Evolutionary conservation across 2,888 invertebrate genomes (phyloP).

Genomic region (Ochropleura plecta): DNA sequence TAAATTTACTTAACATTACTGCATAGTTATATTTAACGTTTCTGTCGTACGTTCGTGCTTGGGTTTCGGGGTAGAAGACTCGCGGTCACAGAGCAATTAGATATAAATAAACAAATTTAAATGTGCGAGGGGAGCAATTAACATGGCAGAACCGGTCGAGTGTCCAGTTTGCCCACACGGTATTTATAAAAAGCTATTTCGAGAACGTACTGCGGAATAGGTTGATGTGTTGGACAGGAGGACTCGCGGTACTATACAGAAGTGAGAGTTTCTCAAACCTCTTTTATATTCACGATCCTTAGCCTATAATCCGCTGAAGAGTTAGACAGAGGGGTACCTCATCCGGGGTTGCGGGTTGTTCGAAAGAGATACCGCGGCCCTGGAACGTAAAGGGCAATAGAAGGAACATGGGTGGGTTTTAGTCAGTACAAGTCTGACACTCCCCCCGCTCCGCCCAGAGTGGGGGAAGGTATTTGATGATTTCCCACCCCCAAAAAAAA

Average conservation of each 20-base stretch:
- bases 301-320: no score
- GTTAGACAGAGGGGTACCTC: no score
- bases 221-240: constrained; percentile 5
- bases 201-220: constrained; percentile 30
- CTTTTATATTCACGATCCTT: neutral
- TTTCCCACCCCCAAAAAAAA: no score
- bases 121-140: constrained; percentile 60
- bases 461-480: no score
- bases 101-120: constrained; percentile 63
- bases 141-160: constrained; percentile 48
- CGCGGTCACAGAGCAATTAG: constrained; percentile 40
- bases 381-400: no score
- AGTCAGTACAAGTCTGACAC: no score
- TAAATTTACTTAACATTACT: no score
- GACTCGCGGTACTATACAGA: neutral
- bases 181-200: constrained; percentile 64
- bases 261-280: neutral
- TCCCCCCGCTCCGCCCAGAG: no score
- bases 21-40: neutral
- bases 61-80: constrained; percentile 15
- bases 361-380: no score
- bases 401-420: no score
- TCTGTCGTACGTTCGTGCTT: neutral
- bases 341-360: no score
- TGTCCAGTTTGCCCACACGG: constrained; percentile 23